Conservation (phyloP, 2,888 invertebrate genomes). For the Geotrupes spiniger region DNA sequence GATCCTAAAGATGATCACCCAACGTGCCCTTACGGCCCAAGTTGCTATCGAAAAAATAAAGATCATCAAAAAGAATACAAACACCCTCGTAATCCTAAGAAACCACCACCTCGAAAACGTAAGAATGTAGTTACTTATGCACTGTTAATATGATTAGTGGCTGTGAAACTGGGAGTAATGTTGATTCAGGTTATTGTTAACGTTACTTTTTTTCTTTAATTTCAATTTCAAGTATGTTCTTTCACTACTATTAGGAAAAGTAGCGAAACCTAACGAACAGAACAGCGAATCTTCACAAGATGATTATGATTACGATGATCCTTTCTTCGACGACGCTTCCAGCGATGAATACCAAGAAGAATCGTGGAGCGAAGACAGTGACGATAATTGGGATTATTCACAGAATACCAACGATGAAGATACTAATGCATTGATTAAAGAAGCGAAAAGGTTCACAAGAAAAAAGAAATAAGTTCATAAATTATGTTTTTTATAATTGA, state of each 20-base stretch:
- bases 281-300: constrained; percentile 26
- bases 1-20: constrained; percentile 49
- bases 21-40: constrained; percentile 58
- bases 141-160: not conserved
- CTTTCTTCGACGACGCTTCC: constrained; percentile 29
- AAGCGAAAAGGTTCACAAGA: constrained; percentile 27
- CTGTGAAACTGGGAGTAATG: not conserved
- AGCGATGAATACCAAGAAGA: constrained; percentile 24
- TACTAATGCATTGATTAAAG: constrained; percentile 25
- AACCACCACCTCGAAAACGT: constrained; percentile 10
- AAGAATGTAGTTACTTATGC: constrained; percentile 3
- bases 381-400: constrained; percentile 17
- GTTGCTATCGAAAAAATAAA: constrained; percentile 58
- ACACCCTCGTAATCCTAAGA: constrained; percentile 47
- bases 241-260: not conserved
- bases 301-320: constrained; percentile 31
- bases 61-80: constrained; percentile 57
- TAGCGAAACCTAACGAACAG: not conserved
- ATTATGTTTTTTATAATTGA: no score
- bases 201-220: not conserved
- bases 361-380: constrained; percentile 18
- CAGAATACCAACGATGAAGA: constrained; percentile 19
- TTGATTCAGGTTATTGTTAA: not conserved
- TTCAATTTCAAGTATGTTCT: not conserved
- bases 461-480: constrained; percentile 7